Percentiles rank a stretch among this genome's conserved stretches.
Conservation (phyloP, 1,140 invertebrate species). For the Drosophila bocqueti region DNA sequence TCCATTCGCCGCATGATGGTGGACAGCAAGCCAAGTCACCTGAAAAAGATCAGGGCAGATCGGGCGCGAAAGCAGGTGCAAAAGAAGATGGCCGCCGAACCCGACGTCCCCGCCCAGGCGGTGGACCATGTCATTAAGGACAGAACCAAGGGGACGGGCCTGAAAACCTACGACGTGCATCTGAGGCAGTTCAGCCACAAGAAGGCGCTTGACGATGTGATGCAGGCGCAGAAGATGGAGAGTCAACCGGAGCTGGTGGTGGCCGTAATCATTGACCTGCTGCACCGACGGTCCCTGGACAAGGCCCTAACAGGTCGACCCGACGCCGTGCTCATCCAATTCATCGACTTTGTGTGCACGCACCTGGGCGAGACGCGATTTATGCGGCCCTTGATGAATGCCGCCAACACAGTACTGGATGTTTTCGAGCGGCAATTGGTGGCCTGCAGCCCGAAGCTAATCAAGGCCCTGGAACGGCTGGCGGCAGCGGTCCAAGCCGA, state of each 20-base stretch:
- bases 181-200: constrained; percentile 93
- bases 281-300: constrained; percentile 90
- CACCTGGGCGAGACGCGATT: constrained; percentile 91
- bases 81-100: background rate
- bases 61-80: constrained; percentile 74
- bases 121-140: constrained; percentile 87
- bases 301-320: constrained; percentile 90
- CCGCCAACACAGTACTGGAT: constrained; percentile 90
- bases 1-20: constrained; percentile 92
- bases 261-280: constrained; percentile 93
- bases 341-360: constrained; percentile 92
- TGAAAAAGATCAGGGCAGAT: constrained; percentile 69
- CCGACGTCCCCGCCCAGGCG: constrained; percentile 74
- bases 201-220: constrained; percentile 91
- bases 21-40: constrained; percentile 83
- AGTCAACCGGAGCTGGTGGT: constrained; percentile 92
- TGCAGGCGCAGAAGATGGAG: constrained; percentile 87
- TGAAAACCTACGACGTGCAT: constrained; percentile 89
- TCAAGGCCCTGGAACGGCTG: constrained; percentile 87
- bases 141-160: constrained; percentile 85
- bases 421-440: constrained; percentile 87
- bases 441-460: constrained; percentile 85
- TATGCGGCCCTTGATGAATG: constrained; percentile 90
- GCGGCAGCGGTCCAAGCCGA: constrained; percentile 88
- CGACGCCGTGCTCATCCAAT: constrained; percentile 87